Evolutionary conservation across 1,140 invertebrate genomes (phyloP).

Genomic region (Eriocheir sinensis): DNA sequence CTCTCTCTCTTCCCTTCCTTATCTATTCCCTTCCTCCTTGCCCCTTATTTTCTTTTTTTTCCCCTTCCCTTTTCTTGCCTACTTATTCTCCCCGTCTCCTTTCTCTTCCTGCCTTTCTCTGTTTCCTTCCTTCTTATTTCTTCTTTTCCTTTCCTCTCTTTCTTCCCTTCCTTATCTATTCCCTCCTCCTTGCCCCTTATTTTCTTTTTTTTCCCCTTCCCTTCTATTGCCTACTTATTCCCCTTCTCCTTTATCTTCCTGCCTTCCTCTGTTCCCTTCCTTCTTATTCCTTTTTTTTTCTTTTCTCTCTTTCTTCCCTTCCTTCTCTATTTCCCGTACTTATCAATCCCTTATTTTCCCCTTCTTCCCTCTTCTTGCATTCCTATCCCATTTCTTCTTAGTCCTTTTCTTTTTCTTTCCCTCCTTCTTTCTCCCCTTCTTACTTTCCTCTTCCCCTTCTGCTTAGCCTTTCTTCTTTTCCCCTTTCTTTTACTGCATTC

Average conservation of each 20-base stretch:
- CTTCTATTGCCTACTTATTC: no score
- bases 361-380: not conserved
- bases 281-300: no score
- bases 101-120: not conserved
- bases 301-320: no score
- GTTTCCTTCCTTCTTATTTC: no score
- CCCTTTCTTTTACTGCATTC: not conserved
- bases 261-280: no score
- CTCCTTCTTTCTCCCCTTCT: not conserved
- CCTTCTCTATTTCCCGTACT: no score
- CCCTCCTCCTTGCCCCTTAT: no score
- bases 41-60: not conserved
- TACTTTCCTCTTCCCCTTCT: not conserved
- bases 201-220: no score
- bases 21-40: no score
- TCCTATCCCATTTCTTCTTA: not conserved
- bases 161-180: not conserved
- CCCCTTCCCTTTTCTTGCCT: not conserved
- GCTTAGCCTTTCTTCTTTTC: not conserved
- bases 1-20: not conserved
- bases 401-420: not conserved
- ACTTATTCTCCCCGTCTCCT: not conserved
- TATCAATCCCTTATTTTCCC: no score
- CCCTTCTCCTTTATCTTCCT: no score
- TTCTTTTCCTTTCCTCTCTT: not conserved